Evolutionary conservation across 2,888 invertebrate species (phyloP), one percentile per base, ranked within the genome.

Genomic region (Flexamia atlantica): DNA sequence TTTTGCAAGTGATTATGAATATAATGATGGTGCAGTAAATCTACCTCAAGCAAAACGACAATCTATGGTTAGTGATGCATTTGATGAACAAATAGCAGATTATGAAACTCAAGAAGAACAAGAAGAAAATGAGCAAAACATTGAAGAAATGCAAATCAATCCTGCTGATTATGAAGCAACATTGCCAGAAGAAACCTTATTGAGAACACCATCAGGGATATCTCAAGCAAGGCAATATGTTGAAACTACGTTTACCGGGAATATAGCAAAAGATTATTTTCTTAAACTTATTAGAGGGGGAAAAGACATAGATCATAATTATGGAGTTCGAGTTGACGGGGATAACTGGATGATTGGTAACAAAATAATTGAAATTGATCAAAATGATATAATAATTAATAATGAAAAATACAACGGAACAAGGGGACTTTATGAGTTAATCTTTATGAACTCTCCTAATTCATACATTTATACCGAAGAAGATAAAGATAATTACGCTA

Each of bases 331-430:
- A 9, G 25, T 40, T 7, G 81, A 60, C 28, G 50, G 40, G 7
- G n/a, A 60, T 36, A 9, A 5, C 30, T 81, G 81, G 81, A 81
- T 81, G 81, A 81, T 81, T 60, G 81, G 81, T 2, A 32, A 81
- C 64, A 81, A 70, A 32, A 9, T 1, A 28, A 10, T 70, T 32
- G 4, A 70, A 32, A 32, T 70, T 17, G 4, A 32, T 70, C n/a
- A n/a, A 2, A n/a, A 70, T 70, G 72, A 72, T 72, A 28, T 72
- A 3, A n/a, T 72, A 14, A 40, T 72, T 12, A 17, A 40, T 23
- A 28, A 28, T 10, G 40, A 3, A 36, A 23, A 14, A 64, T 40
- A 81, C 10, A 25, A 64, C 36, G 64, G 64, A 10, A 81, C 81
- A 57, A 28, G 40, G 2, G 81, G 81, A n/a, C 10, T 81, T 17